These are phyloP conservation scores for Gryllus bimaculatus DNA, from an alignment of 1,140 invertebrate species.

Conservation along the genomic window DNA sequence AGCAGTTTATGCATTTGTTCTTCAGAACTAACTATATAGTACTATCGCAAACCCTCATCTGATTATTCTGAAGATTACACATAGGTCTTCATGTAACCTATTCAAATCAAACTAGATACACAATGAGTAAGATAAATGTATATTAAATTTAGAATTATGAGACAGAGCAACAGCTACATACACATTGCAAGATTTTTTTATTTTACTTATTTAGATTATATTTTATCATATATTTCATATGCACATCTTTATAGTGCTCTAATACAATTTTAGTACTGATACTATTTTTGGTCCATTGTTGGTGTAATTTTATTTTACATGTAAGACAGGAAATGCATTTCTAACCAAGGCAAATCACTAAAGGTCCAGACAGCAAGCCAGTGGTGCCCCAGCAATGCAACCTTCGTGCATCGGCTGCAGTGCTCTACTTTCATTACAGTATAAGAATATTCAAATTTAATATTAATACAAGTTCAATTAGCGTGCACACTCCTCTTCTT, in stretches of 20 bases:
- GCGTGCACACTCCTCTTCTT: background rate
- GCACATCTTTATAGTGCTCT: background rate
- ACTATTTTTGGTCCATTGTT: slow-evolving; percentile 5
- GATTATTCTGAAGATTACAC: background rate
- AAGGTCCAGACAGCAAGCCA: background rate
- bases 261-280: background rate
- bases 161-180: slow-evolving; percentile 1
- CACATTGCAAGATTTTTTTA: slow-evolving; percentile 5
- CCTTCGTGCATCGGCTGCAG: background rate
- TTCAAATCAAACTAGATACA: slow-evolving; percentile 1
- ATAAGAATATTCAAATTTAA: slow-evolving; percentile 6
- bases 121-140: background rate
- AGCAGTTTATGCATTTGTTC: slow-evolving; percentile 4
- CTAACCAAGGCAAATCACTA: background rate
- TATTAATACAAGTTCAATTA: background rate
- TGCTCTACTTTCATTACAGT: background rate
- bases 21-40: background rate
- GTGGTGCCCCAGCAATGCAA: background rate
- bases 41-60: background rate
- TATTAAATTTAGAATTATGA: background rate
- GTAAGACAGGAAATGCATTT: background rate
- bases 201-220: background rate
- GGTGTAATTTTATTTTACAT: slow-evolving; percentile 6
- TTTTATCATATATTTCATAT: background rate
- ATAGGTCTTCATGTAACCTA: background rate